Base-by-base conservation (phyloP, 92 coral and sea anemone genomes). In the Phenganax subtilis region DNA sequence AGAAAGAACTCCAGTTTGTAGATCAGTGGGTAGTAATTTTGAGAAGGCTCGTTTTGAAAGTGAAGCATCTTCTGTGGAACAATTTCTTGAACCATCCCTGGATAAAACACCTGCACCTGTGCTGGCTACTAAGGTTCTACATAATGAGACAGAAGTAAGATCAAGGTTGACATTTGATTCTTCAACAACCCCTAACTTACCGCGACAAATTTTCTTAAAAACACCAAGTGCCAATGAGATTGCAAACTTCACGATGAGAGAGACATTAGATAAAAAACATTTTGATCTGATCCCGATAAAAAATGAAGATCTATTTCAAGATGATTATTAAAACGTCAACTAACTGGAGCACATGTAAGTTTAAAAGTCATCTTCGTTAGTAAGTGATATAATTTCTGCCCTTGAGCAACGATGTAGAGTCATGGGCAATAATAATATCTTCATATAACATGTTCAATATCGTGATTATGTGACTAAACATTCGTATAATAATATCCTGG, bases 81-180 rank as follows among this genome's bases (percentile, higher is more conserved):
- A 37, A 37, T 37, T 37, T 37, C 47, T 37, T 37, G 47, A 37
- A 37, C 47, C 47, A 37, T 37, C 47, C 5, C 12, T 29, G 1
- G 52, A 54, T 69, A 54, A 69, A 29, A 69, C 51, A 14, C 74
- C 74, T 69, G 15, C 51, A 9, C 52, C 51, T 29, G 74, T 30
- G 7, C 14, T 8, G 51, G 52, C n/a, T 29, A 6, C 74, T 5
- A 37, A 37, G 2, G 47, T 30, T 54, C 51, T 17, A 29, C 51
- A 6, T 51, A 69, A 51, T 69, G 31, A 25, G 51, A 69, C 52
- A 14, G 12, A 59, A 25, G 81, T 76, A 0, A 30, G 67, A 10
- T 76, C 81, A 8, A 58, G 81, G 66, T 56, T 76, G 56, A 57
- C 67, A 10, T 76, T 76, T 28, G 81, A 76, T 11, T 53, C 17